Evolutionary conservation across 2,888 invertebrate genomes (phyloP), one percentile per base, ranked within the genome.

Genomic region (Holacanthella duospinosa): DNA sequence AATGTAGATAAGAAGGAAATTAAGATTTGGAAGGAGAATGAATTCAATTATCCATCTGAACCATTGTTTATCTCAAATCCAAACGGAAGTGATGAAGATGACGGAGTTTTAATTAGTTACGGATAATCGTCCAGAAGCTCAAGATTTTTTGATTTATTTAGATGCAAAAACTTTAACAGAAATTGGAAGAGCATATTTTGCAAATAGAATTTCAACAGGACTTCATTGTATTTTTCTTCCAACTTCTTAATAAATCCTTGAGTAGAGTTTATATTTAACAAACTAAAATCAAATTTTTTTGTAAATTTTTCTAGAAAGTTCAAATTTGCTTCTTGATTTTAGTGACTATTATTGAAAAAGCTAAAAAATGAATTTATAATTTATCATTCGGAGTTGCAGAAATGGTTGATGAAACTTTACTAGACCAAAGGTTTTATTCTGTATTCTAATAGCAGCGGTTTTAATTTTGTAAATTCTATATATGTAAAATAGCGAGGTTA

Each of bases 31-130:
- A 62, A 67, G 55, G 59, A 67, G 48, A 66, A 65, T 9, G 55
- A 60, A 4, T 53, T 60, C 53, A 54, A 16, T 28, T 66, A 54
- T 62, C 64, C 59, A 19, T 76, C 77, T 16, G 81, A 81, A 68
- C 78, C 80, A 1, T 74, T 79, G 53, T 81, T 80, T 68, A 76
- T 81, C 1, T 74, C 78, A 0, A 66, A 75, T n/a, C 80, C 80
- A 1, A 75, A 66, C 48, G 66, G 67, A 19, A 65, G 60, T 0
- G 75, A 74, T n/a, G 81, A 81, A 71, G 81, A 81, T 68, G 80
- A 81, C 64, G 81, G 80, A 16, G 70, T 76, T 4, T 59, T 77
- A 4, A 62, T 77, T 54, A 71, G 73, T 75, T n/a, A 72, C 75
- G 0, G 75, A 76, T 60, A 69, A 4, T 48, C 66, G 71, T 26